Conservation (phyloP, 2,797 vertebrate species). For the Poeciliopsis turneri region DNA sequence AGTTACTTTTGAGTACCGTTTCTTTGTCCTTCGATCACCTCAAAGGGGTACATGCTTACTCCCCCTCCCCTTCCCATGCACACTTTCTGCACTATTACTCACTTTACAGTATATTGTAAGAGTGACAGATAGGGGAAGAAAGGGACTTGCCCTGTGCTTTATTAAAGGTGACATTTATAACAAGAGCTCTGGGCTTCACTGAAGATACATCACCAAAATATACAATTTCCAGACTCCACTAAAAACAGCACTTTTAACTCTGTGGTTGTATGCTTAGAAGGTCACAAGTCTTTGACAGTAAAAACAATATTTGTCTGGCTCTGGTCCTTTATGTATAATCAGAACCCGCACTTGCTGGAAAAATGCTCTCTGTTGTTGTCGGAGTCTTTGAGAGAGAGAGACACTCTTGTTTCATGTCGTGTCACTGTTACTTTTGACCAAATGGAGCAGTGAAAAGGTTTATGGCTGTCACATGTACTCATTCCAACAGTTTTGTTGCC, state of each 20-base stretch:
- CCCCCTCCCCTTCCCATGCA: not conserved
- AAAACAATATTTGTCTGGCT: constrained; percentile 29
- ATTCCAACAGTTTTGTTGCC: constrained; percentile 83
- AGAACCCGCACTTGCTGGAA: constrained; percentile 16
- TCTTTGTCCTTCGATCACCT: not conserved
- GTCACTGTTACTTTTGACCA: constrained; percentile 66
- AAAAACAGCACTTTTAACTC: constrained; percentile 16
- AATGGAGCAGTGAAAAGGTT: constrained; percentile 65
- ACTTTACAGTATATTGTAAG: constrained; percentile 2
- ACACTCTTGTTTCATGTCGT: constrained; percentile 51
- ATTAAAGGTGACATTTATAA: constrained; percentile 57
- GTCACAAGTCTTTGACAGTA: constrained; percentile 43
- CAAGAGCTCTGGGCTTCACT: constrained; percentile 31
- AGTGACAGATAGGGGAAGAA: constrained; percentile 41
- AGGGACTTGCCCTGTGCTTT: constrained; percentile 30
- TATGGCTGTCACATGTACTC: constrained; percentile 69
- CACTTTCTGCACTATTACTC: not conserved
- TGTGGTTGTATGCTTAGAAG: constrained; percentile 38
- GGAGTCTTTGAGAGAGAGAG: constrained; percentile 29
- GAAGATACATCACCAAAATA: constrained; percentile 53
- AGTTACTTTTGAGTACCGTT: not conserved
- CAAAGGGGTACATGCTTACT: not conserved
- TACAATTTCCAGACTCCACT: constrained; percentile 32
- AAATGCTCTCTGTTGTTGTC: constrained; percentile 30
- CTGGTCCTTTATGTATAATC: constrained; percentile 24